Evolutionary conservation across 2,113 vertebrate species (phyloP), one percentile per base, ranked within the genome.

Genomic region (Kryptolebias marmoratus): DNA sequence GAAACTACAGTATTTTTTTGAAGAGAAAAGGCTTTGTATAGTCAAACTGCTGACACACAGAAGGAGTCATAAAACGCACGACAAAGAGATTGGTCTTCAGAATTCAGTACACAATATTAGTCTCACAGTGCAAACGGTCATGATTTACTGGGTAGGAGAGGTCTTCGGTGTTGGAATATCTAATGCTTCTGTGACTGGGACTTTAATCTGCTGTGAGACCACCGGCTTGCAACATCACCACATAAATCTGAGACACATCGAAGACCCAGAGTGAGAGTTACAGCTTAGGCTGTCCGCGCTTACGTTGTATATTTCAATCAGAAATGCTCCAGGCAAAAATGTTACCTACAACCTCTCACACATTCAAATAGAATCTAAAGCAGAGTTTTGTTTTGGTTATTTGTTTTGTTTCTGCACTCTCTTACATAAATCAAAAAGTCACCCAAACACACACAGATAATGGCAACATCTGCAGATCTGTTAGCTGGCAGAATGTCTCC

Each of bases 121-220:
- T 56, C 36, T 39, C 11, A n/a, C n/a, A 61, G 42, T 47, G 48
- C 45, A 55, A 16, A 52, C 15, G 5, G 9, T 48, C 27, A 15
- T 77, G 79, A 88, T 90, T 87, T 83, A 83, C 57, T 16, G 68
- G 32, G 11, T 68, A 18, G 73, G 70, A 30, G 60, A 45, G n/a
- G 61, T 73, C 64, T 82, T 60, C 61, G 12, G 66, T 71, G 71
- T 76, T 82, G 73, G 78, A 85, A 85, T 76, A 80, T 61, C 42
- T 81, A 79, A 90, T 79, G 72, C 72, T 42, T 81, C 73, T 64
- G 65, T 32, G 72, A 56, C 31, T 8, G 56, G 78, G 63, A 74
- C 82, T 80, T 85, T 82, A 80, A 88, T 87, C 78, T 75, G 75
- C 1, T 32, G 2, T 28, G 74, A 79, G 77, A 67, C 77, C 54